Conservation (phyloP, 2,113 vertebrate genomes). For the Haemorhous mexicanus region DNA sequence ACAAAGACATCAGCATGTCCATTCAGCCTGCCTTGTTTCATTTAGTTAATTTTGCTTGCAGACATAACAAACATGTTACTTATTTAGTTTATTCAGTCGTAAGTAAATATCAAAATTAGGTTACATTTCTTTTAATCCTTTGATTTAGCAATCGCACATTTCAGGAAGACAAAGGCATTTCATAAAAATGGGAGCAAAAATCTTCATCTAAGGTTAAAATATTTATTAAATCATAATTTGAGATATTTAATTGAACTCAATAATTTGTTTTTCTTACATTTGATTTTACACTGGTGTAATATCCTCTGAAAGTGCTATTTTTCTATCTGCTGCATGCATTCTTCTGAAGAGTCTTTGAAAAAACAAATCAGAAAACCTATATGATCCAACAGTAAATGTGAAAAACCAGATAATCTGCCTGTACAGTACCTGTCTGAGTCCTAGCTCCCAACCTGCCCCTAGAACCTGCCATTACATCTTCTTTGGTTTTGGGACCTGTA, state of each 20-base stretch:
- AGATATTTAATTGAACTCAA: conserved; percentile 40
- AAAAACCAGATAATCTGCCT: conserved; percentile 15
- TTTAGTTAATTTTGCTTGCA: conserved; percentile 62
- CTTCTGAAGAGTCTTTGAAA: conserved; percentile 50
- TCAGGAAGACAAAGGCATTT: conserved; percentile 53
- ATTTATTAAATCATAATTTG: conserved; percentile 47
- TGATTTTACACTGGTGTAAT: conserved; percentile 45
- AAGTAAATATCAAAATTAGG: conserved; percentile 53
- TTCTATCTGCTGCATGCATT: not conserved
- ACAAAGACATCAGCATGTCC: conserved; percentile 32
- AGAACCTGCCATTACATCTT: not conserved
- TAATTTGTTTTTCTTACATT: conserved; percentile 41
- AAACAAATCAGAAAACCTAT: conserved; percentile 32
- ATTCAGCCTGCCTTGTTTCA: conserved; percentile 43
- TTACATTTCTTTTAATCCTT: conserved; percentile 58
- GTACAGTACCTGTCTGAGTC: not conserved
- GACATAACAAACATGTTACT: conserved; percentile 56
- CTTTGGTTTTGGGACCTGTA: not conserved
- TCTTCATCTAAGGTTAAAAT: conserved; percentile 48
- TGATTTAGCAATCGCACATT: conserved; percentile 49
- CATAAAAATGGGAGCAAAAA: conserved; percentile 13
- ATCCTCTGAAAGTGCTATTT: conserved; percentile 40
- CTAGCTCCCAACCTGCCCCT: not conserved
- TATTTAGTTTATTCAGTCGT: conserved; percentile 39
- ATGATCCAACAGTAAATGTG: conserved; percentile 19